Evolutionary conservation across 2,113 vertebrate genomes (phyloP).

Genomic region (Girardinichthys multiradiatus): DNA sequence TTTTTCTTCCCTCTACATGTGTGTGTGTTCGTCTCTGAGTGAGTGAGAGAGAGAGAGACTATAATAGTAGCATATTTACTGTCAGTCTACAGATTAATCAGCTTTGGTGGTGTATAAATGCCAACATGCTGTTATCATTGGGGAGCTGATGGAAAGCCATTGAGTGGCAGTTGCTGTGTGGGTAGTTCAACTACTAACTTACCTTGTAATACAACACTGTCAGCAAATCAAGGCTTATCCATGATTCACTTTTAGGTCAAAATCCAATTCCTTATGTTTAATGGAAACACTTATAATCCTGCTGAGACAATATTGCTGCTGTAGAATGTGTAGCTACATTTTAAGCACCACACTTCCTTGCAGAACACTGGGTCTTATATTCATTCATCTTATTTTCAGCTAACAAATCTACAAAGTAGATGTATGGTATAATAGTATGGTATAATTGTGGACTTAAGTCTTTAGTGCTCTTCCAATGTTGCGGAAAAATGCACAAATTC

Average conservation of each 20-base stretch:
- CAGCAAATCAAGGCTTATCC: slow-evolving; percentile 44
- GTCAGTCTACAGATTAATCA: slow-evolving; percentile 63
- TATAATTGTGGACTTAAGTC: too few relatives aligned
- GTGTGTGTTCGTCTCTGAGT: not conserved
- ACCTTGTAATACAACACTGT: slow-evolving; percentile 61
- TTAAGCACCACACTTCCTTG: slow-evolving; percentile 22
- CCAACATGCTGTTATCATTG: slow-evolving; percentile 62
- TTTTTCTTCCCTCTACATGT: slow-evolving; percentile 7
- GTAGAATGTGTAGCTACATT: slow-evolving; percentile 17
- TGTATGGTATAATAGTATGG: too few relatives aligned
- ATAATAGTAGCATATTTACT: slow-evolving; percentile 59
- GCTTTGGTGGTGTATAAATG: slow-evolving; percentile 65
- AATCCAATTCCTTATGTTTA: slow-evolving; percentile 56
- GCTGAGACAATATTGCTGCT: slow-evolving; percentile 51
- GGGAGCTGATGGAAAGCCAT: slow-evolving; percentile 52
- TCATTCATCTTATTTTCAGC: slow-evolving; percentile 13
- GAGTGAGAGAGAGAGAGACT: slow-evolving; percentile 55
- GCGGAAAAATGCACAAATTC: not conserved
- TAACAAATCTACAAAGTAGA: slow-evolving; percentile 6
- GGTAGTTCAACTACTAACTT: slow-evolving; percentile 64
- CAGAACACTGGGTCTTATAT: not conserved
- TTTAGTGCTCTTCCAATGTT: not conserved
- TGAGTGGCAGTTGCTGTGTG: slow-evolving; percentile 51
- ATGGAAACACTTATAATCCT: slow-evolving; percentile 58
- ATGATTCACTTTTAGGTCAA: slow-evolving; percentile 57